Evolutionary conservation across 2,113 vertebrate genomes (phyloP).

Genomic region (Pampusana beccarii): DNA sequence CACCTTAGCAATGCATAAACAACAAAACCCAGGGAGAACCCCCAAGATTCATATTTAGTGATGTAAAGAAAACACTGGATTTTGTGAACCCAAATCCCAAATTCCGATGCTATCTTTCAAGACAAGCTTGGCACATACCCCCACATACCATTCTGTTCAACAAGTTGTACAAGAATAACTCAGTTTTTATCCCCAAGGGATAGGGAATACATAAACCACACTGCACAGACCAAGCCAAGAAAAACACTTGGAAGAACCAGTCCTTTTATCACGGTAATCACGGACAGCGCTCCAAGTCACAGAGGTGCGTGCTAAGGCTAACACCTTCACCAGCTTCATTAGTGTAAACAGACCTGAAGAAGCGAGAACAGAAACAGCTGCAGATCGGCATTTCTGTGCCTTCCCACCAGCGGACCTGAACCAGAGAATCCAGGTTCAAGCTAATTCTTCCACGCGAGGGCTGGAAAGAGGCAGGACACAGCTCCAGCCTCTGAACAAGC

Average conservation of each 20-base stretch:
- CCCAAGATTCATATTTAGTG: background rate
- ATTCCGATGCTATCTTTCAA: background rate
- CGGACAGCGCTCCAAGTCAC: background rate
- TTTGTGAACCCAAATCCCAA: background rate
- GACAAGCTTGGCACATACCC: background rate
- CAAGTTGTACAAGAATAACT: background rate
- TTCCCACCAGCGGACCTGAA: background rate
- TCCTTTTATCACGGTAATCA: background rate
- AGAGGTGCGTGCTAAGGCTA: too few species aligned
- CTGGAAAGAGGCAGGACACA: background rate
- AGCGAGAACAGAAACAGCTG: background rate
- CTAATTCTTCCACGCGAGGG: background rate
- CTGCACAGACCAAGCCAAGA: too few species aligned
- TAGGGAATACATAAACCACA: background rate
- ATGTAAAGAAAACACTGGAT: background rate
- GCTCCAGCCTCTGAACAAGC: rapidly evolving
- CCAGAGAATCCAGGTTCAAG: background rate
- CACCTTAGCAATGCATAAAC: background rate
- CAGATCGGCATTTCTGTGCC: background rate
- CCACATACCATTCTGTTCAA: background rate
- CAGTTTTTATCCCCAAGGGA: background rate
- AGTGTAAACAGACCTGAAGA: background rate
- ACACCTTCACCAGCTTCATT: background rate
- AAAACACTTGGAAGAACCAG: background rate
- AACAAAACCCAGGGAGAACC: background rate